Evolutionary conservation across 2,888 invertebrate species (phyloP).

Genomic region (Pristionchus maxplancki): DNA sequence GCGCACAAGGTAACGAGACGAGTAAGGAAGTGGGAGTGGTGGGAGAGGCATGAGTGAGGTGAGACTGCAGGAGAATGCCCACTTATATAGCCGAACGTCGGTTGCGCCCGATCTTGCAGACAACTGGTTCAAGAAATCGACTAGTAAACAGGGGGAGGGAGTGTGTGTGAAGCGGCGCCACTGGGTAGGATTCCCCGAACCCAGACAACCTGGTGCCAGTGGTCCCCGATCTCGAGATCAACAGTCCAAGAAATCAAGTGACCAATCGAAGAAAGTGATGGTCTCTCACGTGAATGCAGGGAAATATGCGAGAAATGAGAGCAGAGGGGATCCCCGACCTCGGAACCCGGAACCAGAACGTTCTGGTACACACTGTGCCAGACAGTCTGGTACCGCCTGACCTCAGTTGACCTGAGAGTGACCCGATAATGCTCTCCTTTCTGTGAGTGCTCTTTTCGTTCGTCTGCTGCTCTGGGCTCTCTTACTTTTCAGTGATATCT

Average conservation of each 20-base stretch:
- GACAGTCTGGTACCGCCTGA: not conserved
- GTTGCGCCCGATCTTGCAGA: too few species aligned
- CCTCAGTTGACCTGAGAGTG: conserved; percentile 21
- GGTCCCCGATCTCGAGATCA: not conserved
- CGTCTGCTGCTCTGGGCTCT: not conserved
- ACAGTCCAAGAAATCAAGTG: not conserved
- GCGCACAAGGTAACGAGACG: too few species aligned
- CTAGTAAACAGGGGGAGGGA: not conserved
- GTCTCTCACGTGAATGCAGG: not conserved
- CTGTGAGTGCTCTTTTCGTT: not conserved
- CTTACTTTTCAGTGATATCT: not conserved
- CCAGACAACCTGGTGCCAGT: not conserved
- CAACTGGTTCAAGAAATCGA: not conserved
- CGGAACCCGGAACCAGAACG: not conserved
- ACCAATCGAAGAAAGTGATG: not conserved
- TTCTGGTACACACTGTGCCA: not conserved
- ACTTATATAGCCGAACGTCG: too few species aligned
- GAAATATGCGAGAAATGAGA: not conserved
- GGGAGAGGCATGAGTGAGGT: too few species aligned
- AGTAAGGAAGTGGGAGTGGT: too few species aligned
- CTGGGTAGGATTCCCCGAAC: not conserved
- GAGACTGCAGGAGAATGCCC: too few species aligned
- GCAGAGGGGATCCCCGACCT: not conserved
- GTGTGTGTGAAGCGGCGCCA: not conserved
- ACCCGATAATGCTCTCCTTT: not conserved